Evolutionary conservation across 2,113 vertebrate genomes (phyloP).

Genomic region (Ellobius talpinus): DNA sequence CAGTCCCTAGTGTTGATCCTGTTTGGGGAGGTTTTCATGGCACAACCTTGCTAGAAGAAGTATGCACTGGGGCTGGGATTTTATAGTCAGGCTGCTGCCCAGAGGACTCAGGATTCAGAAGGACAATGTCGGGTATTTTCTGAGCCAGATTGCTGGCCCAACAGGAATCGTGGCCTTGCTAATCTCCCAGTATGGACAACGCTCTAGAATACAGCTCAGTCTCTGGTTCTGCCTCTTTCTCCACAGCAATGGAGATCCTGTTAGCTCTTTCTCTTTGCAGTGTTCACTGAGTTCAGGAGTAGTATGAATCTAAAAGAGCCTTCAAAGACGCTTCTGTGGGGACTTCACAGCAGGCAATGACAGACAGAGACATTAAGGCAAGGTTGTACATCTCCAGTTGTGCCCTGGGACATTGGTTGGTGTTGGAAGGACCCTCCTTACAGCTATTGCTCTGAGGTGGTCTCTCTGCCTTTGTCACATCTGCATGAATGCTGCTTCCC

Average conservation of each 20-base stretch:
- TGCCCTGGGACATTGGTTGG: neutral
- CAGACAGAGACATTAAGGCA: neutral
- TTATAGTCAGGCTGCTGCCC: neutral
- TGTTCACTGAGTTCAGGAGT: neutral
- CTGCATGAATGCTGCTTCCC: neutral
- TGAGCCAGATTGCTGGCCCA: too few species aligned
- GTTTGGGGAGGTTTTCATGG: neutral
- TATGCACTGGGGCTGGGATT: too few species aligned
- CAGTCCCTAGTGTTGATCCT: neutral
- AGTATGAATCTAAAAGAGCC: too few species aligned
- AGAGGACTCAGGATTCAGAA: too few species aligned
- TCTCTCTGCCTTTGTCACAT: neutral
- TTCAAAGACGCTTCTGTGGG: neutral
- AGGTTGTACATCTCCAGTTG: neutral
- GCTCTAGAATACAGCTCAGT: neutral
- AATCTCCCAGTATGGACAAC: too few species aligned
- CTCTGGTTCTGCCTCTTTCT: too few species aligned
- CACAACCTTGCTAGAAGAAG: neutral
- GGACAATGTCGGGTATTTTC: rapidly evolving
- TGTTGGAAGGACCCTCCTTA: rapidly evolving
- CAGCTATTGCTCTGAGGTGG: neutral
- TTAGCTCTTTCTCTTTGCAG: neutral
- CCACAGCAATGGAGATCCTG: neutral
- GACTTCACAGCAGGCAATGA: too few species aligned
- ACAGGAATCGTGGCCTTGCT: rapidly evolving